Evolutionary conservation across 2,888 invertebrate species (phyloP), one percentile per base, ranked within the genome.

Genomic region (Harpagoxenus sublaevis): DNA sequence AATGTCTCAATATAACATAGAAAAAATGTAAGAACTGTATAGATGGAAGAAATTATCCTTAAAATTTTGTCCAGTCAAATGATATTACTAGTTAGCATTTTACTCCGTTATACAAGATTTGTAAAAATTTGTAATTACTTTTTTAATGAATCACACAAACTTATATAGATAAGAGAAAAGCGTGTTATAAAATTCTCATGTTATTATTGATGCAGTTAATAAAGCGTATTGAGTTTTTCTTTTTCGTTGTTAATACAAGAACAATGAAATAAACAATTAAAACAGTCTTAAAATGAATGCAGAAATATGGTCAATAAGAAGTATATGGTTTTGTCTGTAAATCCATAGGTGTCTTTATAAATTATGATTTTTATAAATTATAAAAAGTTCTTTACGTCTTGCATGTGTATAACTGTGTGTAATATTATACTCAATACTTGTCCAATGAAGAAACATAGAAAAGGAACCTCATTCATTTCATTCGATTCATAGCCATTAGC

Each of bases 401-500:
- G 60, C 60, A 48, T 15, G 57, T 78, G 75, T 86, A 85, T 82
- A 85, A 86, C 51, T 81, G 83, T 70, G 71, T 85, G 77, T 75
- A 42, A 62, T 57, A 83, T 85, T 83, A 82, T 83, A 82, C 57
- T 75, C 60, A 79, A 77, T 35, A 83, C 60, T 75, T 45, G 79
- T 85, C 42, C 62, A 86, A 86, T 65, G 77, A 71, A 88, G 60
- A 77, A 79, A 89, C 79, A 60, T 23, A 66, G 45, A 51, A 45
- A 75, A 86, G 51, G 53, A 71, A 88, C 63, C 53, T 73, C 53
- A 53, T 84, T 83, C 79, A 77, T 86, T 85, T 87, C 79, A 60
- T 79, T 60, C 63, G 78, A 85, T 83, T 84, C 84, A 73, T 83
- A 89, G 89, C 89, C 82, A 63, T 55, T 63, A 77, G 42, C 65